Conservation (phyloP, 2,888 invertebrate genomes). For the Thera obeliscata region DNA sequence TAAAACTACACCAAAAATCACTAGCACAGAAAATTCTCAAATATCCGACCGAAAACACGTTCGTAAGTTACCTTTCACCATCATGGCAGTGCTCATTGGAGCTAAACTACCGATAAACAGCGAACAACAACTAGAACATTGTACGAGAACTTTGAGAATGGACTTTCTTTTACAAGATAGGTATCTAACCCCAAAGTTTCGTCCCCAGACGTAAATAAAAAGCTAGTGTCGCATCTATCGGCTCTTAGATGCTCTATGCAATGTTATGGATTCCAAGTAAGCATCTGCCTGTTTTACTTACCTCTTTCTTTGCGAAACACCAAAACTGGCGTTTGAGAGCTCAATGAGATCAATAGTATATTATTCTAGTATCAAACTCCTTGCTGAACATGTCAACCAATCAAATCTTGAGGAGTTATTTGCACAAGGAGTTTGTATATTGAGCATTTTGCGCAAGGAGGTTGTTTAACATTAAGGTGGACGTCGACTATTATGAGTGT, state of each 20-base stretch:
- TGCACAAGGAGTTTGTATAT: too few species aligned
- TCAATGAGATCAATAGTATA: too few species aligned
- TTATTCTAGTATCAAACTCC: too few species aligned
- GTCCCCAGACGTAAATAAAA: constrained; percentile 48
- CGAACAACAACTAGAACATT: constrained; percentile 38
- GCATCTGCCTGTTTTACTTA: neutral
- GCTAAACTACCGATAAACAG: constrained; percentile 34
- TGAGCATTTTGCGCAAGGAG: too few species aligned
- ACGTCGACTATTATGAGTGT: too few species aligned
- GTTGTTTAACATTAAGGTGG: too few species aligned
- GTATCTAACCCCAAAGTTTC: constrained; percentile 46
- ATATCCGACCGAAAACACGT: constrained; percentile 26
- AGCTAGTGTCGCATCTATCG: constrained; percentile 45
- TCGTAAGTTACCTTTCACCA: constrained; percentile 27
- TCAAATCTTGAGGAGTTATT: too few species aligned
- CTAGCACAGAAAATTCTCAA: constrained; percentile 13
- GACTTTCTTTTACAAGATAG: constrained; percentile 43
- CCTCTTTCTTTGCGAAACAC: too few species aligned
- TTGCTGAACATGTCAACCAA: too few species aligned
- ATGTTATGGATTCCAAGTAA: constrained; percentile 28
- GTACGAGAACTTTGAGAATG: constrained; percentile 45
- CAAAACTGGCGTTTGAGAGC: too few species aligned
- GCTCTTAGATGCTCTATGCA: constrained; percentile 29
- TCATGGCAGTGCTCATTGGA: constrained; percentile 26
- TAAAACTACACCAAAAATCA: constrained; percentile 13